Base-by-base conservation (phyloP, 2,113 vertebrate species). In the Tamias sibiricus region DNA sequence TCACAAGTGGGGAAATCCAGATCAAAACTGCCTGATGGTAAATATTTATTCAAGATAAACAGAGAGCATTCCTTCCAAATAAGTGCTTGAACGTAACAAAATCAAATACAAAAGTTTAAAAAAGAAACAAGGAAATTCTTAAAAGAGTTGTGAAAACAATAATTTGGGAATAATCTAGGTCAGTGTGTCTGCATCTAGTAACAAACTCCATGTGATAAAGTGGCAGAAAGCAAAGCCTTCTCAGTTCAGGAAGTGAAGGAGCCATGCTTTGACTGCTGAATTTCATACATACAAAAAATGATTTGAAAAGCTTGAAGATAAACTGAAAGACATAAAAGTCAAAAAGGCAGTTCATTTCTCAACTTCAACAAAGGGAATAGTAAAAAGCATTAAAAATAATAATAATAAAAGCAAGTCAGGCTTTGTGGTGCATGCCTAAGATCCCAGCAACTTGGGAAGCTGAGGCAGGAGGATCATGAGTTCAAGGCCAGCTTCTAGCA, bases 21-120 rank as follows among this genome's bases (percentile, higher is more conserved):
- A 6, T n/a, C n/a, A 44, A 79, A 94, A 77, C 87, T 79, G 47
- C 11, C 44, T 74, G 30, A 47, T 80, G 86, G 52, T 69, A 64
- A 77, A 79, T 68, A 66, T 74, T 96, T 90, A 92, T 85, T 95
- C 47, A 66, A 68, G 57, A 84, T 90, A 80, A 95, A 90, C 17
- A 14, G 28, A 44, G 8, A 47, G 47, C 76, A 8, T 88, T 87
- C 11, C 52, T 89, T 82, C 66, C 77, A 72, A 95, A 83, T 95
- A 71, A 80, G 76, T 91, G 22, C 84, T 89, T 71, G 35, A 89
- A 30, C 74, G 12, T 35, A 57, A 57, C 42, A 81, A 83, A 57
- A 59, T 64, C 49, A 8, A 90, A 71, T 84, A 74, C 4, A 95
- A 69, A 96, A 77, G 13, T 62, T n/a, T 79, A 77, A 59, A 64